These are phyloP conservation scores for Perithous albicinctus DNA, from an alignment of 2,888 invertebrate genomes.

Conservation along the genomic window DNA sequence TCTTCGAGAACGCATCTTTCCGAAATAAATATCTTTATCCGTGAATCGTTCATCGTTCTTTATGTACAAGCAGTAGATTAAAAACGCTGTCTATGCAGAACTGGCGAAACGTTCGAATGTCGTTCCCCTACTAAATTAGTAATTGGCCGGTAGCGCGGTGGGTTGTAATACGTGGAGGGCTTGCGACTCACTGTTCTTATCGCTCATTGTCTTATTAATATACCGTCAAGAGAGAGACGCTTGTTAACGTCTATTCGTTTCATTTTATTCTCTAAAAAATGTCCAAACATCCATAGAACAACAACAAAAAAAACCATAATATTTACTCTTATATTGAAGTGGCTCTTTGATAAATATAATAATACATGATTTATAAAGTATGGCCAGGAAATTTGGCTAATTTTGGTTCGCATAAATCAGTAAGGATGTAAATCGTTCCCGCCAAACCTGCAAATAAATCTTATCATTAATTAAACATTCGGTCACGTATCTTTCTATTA, in stretches of 20 bases:
- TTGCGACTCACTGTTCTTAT: not conserved
- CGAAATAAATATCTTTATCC: conserved; percentile 66
- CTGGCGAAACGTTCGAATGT: not conserved
- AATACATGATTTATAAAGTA: conserved; percentile 82
- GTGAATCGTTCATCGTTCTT: conserved; percentile 34
- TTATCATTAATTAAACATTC: conserved; percentile 60
- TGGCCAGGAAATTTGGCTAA: conserved; percentile 92
- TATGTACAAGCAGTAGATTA: not conserved
- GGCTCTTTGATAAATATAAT: not conserved
- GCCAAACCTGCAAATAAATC: conserved; percentile 86
- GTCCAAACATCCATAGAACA: too few relatives aligned
- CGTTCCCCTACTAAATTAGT: not conserved
- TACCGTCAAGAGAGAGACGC: not conserved
- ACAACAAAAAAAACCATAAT: too few relatives aligned
- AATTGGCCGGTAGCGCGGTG: not conserved
- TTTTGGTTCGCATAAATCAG: conserved; percentile 88
- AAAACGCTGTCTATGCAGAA: not conserved
- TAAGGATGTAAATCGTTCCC: conserved; percentile 91
- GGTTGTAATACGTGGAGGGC: not conserved
- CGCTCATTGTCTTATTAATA: not conserved
- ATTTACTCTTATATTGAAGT: not conserved
- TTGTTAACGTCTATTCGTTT: not conserved
- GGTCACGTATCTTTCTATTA: conserved; percentile 19
- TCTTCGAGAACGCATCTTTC: conserved; percentile 72
- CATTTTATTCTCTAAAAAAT: too few relatives aligned